A percentile compares a stretch with the other conserved stretches of the same genome.
These are phyloP conservation scores for Epinephelus lanceolatus DNA, from an alignment of 2,113 vertebrate species.

Conservation along the genomic window DNA sequence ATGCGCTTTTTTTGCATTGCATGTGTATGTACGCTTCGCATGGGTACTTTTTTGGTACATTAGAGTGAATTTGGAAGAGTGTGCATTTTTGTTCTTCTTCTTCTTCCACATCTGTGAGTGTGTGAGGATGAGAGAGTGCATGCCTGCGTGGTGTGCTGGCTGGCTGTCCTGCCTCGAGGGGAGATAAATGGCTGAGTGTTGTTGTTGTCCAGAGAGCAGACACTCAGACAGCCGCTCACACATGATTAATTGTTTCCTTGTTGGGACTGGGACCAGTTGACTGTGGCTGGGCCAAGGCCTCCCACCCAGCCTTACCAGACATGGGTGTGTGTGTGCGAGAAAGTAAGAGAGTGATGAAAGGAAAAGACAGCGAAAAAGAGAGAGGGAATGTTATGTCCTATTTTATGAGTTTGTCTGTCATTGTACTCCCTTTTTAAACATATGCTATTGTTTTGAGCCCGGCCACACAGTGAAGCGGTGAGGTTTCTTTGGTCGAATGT, in stretches of 20 bases:
- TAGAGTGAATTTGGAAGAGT: conserved; percentile 13
- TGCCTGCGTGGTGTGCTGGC: conserved; percentile 78
- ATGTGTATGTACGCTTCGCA: conserved; percentile 6
- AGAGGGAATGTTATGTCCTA: conserved; percentile 50
- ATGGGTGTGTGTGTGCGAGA: conserved; percentile 23
- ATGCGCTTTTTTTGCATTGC: conserved; percentile 14
- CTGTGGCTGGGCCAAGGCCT: conserved; percentile 81
- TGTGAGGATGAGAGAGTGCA: conserved; percentile 64
- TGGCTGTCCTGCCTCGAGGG: conserved; percentile 76
- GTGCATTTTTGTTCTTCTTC: conserved; percentile 54
- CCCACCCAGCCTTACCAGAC: conserved; percentile 70
- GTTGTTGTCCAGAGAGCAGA: conserved; percentile 85
- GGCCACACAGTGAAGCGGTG: conserved; percentile 34
- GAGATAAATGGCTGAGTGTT: conserved; percentile 80
- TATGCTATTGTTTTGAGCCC: conserved; percentile 63
- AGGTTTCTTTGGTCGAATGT: conserved; percentile 30
- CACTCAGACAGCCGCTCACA: conserved; percentile 84
- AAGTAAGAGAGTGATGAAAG: conserved; percentile 13
- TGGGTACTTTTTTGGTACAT: conserved; percentile 19
- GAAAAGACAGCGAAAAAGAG: background rate
- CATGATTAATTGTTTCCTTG: conserved; percentile 88
- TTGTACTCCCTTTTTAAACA: conserved; percentile 44
- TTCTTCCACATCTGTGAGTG: conserved; percentile 64
- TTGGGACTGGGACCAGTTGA: conserved; percentile 80
- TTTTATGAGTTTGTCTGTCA: conserved; percentile 67